These are phyloP conservation scores for Atlantisia rogersi DNA, from an alignment of 2,113 vertebrate genomes.

Conservation along the genomic window DNA sequence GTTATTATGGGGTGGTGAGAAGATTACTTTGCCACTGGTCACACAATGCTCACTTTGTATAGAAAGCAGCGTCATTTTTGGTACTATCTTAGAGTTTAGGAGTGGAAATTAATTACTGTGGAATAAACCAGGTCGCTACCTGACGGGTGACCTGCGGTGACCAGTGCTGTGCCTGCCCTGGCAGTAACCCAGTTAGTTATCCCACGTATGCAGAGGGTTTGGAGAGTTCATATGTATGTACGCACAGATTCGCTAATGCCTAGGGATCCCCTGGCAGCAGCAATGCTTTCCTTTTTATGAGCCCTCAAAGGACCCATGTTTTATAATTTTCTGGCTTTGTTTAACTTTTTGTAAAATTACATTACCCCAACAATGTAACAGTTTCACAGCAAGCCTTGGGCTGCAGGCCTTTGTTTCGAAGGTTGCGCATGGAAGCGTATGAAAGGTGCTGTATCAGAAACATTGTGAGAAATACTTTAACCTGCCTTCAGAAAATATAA, in stretches of 20 bases:
- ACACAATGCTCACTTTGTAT: not conserved
- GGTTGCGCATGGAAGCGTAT: fast-evolving
- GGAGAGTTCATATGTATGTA: not conserved
- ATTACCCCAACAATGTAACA: not conserved
- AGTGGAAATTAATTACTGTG: not conserved
- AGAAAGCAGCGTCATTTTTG: not conserved
- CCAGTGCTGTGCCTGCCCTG: not conserved
- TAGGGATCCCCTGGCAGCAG: not conserved
- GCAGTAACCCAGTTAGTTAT: not conserved
- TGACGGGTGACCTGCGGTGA: not conserved
- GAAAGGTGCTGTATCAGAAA: not conserved
- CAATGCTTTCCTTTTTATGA: not conserved
- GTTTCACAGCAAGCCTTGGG: not conserved
- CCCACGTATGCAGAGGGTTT: not conserved
- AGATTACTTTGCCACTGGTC: not conserved
- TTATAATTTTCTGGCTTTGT: not conserved
- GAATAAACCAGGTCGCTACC: not conserved
- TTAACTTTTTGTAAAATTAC: not conserved
- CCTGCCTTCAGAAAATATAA: not conserved
- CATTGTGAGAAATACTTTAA: not conserved
- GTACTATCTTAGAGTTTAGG: not conserved
- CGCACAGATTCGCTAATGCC: not conserved
- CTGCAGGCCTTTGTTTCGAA: not conserved
- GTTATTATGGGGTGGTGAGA: not conserved
- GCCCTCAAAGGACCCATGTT: not conserved